phyloP scores from a whole-genome alignment of 2,797 vertebrate genomes.

The Artibeus lituratus region DNA sequence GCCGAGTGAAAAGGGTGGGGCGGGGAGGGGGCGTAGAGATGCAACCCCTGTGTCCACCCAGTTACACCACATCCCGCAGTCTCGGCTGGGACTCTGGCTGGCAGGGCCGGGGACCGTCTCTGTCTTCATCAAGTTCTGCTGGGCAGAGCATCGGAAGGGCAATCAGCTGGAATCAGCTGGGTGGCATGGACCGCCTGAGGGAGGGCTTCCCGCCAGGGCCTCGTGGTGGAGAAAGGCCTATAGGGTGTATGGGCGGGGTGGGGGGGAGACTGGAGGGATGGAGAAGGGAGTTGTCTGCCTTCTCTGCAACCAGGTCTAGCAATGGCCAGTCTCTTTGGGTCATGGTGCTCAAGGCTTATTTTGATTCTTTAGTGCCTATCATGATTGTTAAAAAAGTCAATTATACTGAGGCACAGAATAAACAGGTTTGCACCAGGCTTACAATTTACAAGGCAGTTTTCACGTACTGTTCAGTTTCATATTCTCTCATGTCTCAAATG shows the following conservation, averaged over 20 bases:
- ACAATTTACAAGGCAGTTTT: neutral
- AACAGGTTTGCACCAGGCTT: neutral
- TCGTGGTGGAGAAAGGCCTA: neutral
- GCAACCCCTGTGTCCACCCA: rapidly evolving
- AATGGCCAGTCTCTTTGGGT: too few species aligned
- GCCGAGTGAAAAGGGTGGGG: neutral
- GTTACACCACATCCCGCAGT: neutral
- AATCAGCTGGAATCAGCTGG: neutral
- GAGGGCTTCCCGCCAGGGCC: neutral
- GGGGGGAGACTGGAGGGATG: neutral
- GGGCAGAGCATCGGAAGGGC: neutral
- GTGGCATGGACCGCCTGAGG: rapidly evolving
- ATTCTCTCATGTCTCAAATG: neutral
- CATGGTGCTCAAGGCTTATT: too few species aligned
- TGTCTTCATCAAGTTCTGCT: neutral
- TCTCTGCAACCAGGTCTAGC: rapidly evolving
- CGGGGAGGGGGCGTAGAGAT: neutral
- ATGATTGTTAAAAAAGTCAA: neutral
- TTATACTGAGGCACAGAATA: neutral
- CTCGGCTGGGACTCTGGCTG: neutral
- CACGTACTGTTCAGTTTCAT: rapidly evolving
- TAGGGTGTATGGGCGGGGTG: rapidly evolving
- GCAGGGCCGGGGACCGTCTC: neutral
- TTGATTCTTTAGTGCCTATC: neutral
- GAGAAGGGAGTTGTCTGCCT: rapidly evolving